Evolutionary conservation across 2,797 vertebrate genomes (phyloP).

Genomic region (Hippoglossus hippoglossus): DNA sequence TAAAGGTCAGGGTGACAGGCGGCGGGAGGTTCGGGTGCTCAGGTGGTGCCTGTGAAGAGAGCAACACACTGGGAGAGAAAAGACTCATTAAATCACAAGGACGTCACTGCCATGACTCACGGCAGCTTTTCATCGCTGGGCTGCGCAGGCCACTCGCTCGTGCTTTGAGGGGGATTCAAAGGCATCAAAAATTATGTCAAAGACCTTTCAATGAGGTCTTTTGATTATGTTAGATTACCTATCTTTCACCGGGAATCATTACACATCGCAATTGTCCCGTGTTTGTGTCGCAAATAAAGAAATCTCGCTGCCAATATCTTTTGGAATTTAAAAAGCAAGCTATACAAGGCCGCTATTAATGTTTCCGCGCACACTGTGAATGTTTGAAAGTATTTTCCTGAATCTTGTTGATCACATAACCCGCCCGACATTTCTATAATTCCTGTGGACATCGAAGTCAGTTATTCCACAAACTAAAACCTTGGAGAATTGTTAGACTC

Average conservation of each 20-base stretch:
- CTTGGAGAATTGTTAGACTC: neutral
- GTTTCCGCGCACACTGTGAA: neutral
- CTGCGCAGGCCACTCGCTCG: neutral
- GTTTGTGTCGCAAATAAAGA: constrained; percentile 6
- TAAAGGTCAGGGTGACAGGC: constrained; percentile 70
- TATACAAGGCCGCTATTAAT: neutral
- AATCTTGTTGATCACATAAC: neutral
- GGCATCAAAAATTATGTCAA: neutral
- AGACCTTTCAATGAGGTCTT: constrained; percentile 6
- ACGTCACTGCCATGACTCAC: constrained; percentile 38
- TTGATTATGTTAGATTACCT: constrained; percentile 21
- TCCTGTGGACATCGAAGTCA: neutral
- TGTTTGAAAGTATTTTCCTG: neutral
- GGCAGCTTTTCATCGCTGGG: constrained; percentile 18
- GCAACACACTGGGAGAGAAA: constrained; percentile 56
- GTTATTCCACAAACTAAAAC: neutral
- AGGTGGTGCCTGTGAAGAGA: constrained; percentile 67
- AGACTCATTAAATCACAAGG: constrained; percentile 64
- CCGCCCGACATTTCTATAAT: neutral
- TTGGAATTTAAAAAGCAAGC: constrained; percentile 1
- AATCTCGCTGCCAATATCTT: neutral
- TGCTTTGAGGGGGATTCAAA: constrained; percentile 4
- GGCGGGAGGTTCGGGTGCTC: constrained; percentile 52
- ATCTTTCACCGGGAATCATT: constrained; percentile 3
- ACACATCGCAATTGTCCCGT: neutral